phyloP scores from a whole-genome alignment of 2,113 vertebrate species.

The Lontra canadensis region DNA sequence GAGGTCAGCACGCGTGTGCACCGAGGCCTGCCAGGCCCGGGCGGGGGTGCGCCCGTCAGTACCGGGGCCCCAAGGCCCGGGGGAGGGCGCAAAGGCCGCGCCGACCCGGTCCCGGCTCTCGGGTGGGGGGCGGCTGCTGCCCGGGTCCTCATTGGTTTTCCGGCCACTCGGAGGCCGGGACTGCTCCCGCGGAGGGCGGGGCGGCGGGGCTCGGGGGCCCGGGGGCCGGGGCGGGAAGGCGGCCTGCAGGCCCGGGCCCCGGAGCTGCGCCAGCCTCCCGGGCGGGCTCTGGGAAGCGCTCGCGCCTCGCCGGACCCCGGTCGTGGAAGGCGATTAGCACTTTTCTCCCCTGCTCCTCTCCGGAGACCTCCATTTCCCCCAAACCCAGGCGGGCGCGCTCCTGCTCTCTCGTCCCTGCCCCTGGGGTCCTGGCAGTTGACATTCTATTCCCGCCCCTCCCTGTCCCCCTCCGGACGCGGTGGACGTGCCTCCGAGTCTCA shows the following conservation, averaged over 20 bases:
- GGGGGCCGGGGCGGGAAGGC: background rate
- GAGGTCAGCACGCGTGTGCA: background rate
- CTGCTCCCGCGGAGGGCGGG: background rate
- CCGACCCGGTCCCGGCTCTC: background rate
- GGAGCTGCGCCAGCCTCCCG: background rate
- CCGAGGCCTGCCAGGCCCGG: background rate
- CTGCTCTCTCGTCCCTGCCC: background rate
- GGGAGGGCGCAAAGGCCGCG: background rate
- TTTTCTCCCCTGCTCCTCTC: conserved; percentile 43
- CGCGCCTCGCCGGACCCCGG: background rate
- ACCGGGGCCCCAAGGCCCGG: background rate
- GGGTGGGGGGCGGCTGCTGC: background rate
- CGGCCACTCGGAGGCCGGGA: background rate
- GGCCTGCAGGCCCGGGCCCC: background rate
- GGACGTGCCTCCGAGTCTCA: background rate
- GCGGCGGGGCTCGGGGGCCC: background rate
- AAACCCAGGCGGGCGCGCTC: background rate
- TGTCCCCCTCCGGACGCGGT: background rate
- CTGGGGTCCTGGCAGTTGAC: conserved; percentile 14
- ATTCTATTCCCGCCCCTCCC: background rate
- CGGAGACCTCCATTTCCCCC: background rate
- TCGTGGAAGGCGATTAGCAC: conserved; percentile 55
- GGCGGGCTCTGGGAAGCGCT: background rate
- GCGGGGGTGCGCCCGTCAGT: background rate
- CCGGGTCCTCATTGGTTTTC: background rate